Percentiles rank a stretch among this genome's conserved stretches.
Conservation (phyloP, 1,140 invertebrate genomes). For the Hycleus cichorii region DNA sequence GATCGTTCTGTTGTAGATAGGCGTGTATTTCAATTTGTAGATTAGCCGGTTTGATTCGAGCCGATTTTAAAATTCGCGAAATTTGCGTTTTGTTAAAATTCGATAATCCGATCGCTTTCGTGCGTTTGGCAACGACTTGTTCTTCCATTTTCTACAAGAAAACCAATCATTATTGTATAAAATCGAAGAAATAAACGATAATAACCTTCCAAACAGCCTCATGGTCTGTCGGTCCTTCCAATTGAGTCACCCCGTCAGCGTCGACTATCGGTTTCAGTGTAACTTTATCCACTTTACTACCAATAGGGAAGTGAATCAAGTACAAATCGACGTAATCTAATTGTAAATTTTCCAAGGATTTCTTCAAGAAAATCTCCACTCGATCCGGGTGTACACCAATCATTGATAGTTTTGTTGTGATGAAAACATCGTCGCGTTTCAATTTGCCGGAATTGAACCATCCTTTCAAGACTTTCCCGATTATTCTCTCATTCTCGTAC, state of each 20-base stretch:
- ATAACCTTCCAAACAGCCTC: constrained; percentile 64
- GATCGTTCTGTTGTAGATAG: constrained; percentile 69
- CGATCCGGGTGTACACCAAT: constrained; percentile 50
- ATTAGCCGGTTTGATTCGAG: constrained; percentile 60
- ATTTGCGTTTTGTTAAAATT: constrained; percentile 72
- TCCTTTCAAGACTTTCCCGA: constrained; percentile 67
- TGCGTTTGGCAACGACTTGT: constrained; percentile 55
- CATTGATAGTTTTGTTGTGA: constrained; percentile 71
- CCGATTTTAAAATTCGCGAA: constrained; percentile 52
- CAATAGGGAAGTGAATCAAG: constrained; percentile 74
- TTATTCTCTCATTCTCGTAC: constrained; percentile 74
- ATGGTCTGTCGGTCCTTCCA: constrained; percentile 63
- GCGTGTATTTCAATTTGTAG: constrained; percentile 76
- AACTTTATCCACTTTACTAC: constrained; percentile 48
- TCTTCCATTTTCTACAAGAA: constrained; percentile 64
- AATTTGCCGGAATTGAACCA: constrained; percentile 65
- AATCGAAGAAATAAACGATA: neutral
- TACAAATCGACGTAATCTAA: constrained; percentile 80
- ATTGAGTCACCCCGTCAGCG: constrained; percentile 53
- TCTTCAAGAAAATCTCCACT: constrained; percentile 63
- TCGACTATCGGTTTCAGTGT: constrained; percentile 42
- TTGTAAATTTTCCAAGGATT: constrained; percentile 65
- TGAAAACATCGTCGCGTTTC: constrained; percentile 66
- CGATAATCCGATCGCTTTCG: constrained; percentile 66
- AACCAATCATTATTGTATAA: neutral